Conservation (phyloP, 2,888 invertebrate genomes). For the Melitaea athalia region DNA sequence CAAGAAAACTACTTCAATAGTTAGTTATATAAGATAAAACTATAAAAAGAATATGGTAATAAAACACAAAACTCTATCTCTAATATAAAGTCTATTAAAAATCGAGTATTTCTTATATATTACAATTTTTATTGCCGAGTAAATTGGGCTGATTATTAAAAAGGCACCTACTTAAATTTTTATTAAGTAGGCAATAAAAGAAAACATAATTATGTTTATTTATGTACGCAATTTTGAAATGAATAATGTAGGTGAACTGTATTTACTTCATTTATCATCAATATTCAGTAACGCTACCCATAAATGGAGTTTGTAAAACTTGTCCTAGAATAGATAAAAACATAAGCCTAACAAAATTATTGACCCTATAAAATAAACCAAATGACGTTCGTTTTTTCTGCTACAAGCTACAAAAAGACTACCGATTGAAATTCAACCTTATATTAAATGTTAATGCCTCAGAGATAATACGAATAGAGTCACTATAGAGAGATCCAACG, state of each 20-base stretch:
- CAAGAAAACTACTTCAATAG: not conserved
- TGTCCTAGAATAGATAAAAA: constrained; percentile 1
- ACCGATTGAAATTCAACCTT: constrained; percentile 15
- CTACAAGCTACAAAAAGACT: constrained; percentile 9
- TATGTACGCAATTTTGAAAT: not conserved
- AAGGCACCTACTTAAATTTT: not conserved
- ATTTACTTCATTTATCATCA: constrained; percentile 2
- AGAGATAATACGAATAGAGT: constrained; percentile 17
- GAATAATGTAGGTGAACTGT: constrained; percentile 1
- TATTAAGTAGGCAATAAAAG: not conserved
- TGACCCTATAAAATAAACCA: not conserved
- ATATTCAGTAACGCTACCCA: not conserved
- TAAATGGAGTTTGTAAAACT: constrained; percentile 8
- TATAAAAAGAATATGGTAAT: not conserved
- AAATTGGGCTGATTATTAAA: not conserved
- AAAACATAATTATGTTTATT: not conserved
- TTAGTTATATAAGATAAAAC: not conserved
- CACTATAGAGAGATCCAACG: constrained; percentile 13
- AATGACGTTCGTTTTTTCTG: constrained; percentile 15
- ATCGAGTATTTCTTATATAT: not conserved
- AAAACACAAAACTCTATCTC: not conserved
- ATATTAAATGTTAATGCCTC: constrained; percentile 13
- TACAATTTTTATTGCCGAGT: no score
- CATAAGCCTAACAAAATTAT: constrained; percentile 7
- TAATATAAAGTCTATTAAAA: not conserved